Evolutionary conservation across 2,888 invertebrate genomes (phyloP).

Genomic region (Morpho deidamia): DNA sequence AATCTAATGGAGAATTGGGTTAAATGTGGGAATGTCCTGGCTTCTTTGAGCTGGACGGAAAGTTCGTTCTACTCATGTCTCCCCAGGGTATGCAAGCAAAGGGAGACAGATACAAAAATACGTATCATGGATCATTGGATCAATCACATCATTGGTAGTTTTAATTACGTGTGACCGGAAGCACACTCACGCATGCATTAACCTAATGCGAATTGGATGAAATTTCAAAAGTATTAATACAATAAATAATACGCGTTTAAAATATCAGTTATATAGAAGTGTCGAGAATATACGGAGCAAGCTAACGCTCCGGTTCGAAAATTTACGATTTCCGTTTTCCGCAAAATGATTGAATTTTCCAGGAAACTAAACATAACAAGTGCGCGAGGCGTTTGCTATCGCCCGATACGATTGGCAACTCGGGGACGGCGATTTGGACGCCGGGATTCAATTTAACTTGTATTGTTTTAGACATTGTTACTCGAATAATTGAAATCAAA

Average conservation of each 20-base stretch:
- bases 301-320: constrained; percentile 18
- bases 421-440: constrained; percentile 37
- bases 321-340: constrained; percentile 25
- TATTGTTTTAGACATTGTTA: constrained; percentile 4
- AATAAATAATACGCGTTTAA: too few species aligned
- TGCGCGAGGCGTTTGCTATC: constrained; percentile 14
- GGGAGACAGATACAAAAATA: constrained; percentile 63
- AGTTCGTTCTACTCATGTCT: constrained; percentile 60
- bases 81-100: constrained; percentile 58
- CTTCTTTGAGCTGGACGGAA: constrained; percentile 65
- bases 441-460: constrained; percentile 16
- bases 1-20: constrained; percentile 53
- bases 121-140: constrained; percentile 57
- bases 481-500: background rate
- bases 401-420: constrained; percentile 38
- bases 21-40: constrained; percentile 78
- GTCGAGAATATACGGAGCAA: too few species aligned
- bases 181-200: too few species aligned
- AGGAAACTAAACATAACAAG: constrained; percentile 24
- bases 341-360: constrained; percentile 26
- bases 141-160: constrained; percentile 64
- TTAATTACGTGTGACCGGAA: constrained; percentile 53
- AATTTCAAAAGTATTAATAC: too few species aligned
- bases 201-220: too few species aligned
- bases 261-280: too few species aligned